These are phyloP conservation scores for Notocelia uddmanniana DNA, from an alignment of 2,888 invertebrate genomes.

Conservation along the genomic window DNA sequence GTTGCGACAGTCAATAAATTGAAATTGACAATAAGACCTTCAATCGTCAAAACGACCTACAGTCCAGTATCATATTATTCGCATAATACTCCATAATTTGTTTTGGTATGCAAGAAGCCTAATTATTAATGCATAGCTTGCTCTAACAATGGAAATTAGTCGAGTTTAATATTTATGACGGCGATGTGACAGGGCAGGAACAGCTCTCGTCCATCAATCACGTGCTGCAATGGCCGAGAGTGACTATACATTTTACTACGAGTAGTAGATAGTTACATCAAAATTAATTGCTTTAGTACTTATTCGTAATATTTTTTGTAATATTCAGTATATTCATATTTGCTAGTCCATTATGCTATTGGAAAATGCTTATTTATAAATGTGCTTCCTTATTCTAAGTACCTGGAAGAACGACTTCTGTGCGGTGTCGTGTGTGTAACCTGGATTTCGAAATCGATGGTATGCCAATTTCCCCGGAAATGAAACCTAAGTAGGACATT, in stretches of 20 bases:
- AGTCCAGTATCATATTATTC: neutral
- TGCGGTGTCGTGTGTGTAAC: too few relatives aligned
- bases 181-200: conserved; percentile 22
- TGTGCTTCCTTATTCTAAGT: too few relatives aligned
- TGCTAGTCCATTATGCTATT: neutral
- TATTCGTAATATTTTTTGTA: neutral
- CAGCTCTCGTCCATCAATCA: conserved; percentile 37
- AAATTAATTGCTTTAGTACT: conserved; percentile 18
- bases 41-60: neutral
- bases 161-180: conserved; percentile 31
- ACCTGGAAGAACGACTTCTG: too few relatives aligned
- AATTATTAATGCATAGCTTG: conserved; percentile 16
- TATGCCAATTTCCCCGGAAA: too few relatives aligned
- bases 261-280: conserved; percentile 1
- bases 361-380: neutral
- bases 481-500: too few relatives aligned
- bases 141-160: conserved; percentile 14
- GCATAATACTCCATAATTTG: neutral
- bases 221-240: conserved; percentile 7
- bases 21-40: neutral
- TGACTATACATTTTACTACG: conserved; percentile 14
- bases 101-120: neutral
- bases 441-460: too few relatives aligned
- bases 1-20: neutral
- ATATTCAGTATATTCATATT: neutral